These are phyloP conservation scores for Tigriopus japonicus DNA, from an alignment of 1,140 invertebrate species.

Conservation along the genomic window DNA sequence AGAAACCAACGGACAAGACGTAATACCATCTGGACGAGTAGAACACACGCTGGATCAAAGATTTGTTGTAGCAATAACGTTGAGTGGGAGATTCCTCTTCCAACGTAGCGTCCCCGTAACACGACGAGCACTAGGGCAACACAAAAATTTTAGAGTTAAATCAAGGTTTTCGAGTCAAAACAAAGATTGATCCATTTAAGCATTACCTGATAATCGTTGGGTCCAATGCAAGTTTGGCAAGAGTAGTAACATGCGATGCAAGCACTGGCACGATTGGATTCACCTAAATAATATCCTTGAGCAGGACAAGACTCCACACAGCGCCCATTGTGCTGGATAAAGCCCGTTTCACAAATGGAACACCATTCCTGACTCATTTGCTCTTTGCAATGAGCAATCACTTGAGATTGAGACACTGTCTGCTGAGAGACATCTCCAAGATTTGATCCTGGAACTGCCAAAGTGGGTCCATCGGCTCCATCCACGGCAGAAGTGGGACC, in stretches of 20 bases:
- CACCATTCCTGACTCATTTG: constrained; percentile 16
- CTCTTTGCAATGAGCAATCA: neutral
- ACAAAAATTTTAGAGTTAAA: no score
- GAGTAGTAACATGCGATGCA: constrained; percentile 37
- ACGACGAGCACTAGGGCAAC: neutral
- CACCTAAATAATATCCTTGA: constrained; percentile 15
- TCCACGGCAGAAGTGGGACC: no score
- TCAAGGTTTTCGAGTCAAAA: no score
- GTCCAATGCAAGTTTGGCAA: constrained; percentile 33
- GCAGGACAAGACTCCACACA: constrained; percentile 30
- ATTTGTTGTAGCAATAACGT: constrained; percentile 1
- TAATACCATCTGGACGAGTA: constrained; percentile 10
- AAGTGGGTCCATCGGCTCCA: constrained; percentile 5
- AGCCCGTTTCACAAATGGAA: constrained; percentile 28
- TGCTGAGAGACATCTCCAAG: neutral
- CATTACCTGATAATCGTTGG: constrained; percentile 31
- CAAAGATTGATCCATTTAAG: neutral
- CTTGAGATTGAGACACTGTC: neutral
- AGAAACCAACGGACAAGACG: constrained; percentile 2
- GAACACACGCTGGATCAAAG: constrained; percentile 1
- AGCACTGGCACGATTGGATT: neutral
- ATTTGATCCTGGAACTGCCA: constrained; percentile 1
- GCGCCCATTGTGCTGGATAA: constrained; percentile 23
- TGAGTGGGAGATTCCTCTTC: neutral
- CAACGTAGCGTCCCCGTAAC: constrained; percentile 4